Base-by-base conservation (phyloP, 1,140 invertebrate species). In the Brachionus paranguensis region DNA sequence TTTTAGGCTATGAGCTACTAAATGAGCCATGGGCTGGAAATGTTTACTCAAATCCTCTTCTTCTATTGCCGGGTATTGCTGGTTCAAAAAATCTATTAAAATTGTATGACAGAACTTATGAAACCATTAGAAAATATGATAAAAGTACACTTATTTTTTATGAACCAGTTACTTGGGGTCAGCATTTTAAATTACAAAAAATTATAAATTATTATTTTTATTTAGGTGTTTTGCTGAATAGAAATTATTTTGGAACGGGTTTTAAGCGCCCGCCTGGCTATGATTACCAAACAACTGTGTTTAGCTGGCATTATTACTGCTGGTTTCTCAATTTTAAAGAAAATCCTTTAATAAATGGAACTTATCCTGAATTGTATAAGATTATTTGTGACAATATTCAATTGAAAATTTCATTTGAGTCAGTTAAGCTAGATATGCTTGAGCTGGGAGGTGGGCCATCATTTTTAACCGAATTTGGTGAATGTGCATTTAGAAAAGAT, bases 1-100 rank as follows among this genome's bases (percentile, higher is more conserved):
- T 87, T 3, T 60, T 87, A 1, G 86, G 86, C 20, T 87, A 87
- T 70, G 86, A 87, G 68, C 65, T 87, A 2, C 86, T 87, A 47
- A 87, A 87, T 45, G 86, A 87, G 81, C 86, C 86, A 33, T 87
- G 86, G 86, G 86, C 86, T 11, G 86, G 86, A 7, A 78, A 87
- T 78, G 72, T 87, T 45, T 86, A 83, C 20, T 29, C 43, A 6
- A 84, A 86, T 74, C 86, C 85, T 27, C 14, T 60, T 7, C 60
- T 86, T 27, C 60, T 87, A 1, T 47, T 86, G n/a, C 86, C 86
- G 14, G 86, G 86, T 45, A 33, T 84, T 47, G 86, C 86, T 7
- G 86, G 86, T 4, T 33, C 27, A 8, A 74, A 47, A 14, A 87
- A 87, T 53, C 81, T 87, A 12, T 17, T 83, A 68, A 86, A 85